phyloP scores from a whole-genome alignment of 2,797 vertebrate genomes.

The Chelonia mydas region DNA sequence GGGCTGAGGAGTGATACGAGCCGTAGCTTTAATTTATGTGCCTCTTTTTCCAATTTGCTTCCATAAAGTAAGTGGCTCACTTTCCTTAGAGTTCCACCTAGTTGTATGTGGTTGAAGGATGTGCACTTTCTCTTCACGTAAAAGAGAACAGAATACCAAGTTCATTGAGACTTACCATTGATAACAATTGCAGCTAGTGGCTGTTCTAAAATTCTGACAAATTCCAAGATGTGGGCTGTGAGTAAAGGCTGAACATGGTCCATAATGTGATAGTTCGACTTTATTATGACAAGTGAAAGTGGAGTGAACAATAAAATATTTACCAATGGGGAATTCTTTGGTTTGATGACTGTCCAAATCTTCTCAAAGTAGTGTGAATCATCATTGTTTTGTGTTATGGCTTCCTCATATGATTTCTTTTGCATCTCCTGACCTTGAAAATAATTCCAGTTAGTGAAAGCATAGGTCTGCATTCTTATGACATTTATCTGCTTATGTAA shows the following conservation, averaged over 20 bases:
- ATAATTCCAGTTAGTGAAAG: background rate
- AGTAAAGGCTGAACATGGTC: background rate
- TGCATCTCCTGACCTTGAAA: background rate
- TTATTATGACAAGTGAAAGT: background rate
- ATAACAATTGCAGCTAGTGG: background rate
- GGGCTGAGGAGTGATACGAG: background rate
- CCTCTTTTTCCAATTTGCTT: background rate
- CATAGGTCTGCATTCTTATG: background rate
- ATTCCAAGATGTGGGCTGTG: background rate
- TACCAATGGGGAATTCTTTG: background rate
- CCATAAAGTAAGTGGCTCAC: background rate
- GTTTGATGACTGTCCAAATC: constrained; percentile 23
- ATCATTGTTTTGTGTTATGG: background rate
- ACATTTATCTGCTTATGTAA: background rate
- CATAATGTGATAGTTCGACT: background rate
- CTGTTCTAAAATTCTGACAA: background rate
- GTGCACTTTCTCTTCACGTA: background rate
- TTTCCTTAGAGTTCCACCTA: background rate
- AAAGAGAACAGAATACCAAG: background rate
- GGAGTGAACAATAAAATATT: constrained; percentile 28
- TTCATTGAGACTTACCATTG: background rate
- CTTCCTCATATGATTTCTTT: constrained; percentile 12
- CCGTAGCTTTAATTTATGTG: background rate
- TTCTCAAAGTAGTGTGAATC: constrained; percentile 1
- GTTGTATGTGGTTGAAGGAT: background rate